Base-by-base conservation (phyloP, 1,140 invertebrate species). In the Atta colombica region DNA sequence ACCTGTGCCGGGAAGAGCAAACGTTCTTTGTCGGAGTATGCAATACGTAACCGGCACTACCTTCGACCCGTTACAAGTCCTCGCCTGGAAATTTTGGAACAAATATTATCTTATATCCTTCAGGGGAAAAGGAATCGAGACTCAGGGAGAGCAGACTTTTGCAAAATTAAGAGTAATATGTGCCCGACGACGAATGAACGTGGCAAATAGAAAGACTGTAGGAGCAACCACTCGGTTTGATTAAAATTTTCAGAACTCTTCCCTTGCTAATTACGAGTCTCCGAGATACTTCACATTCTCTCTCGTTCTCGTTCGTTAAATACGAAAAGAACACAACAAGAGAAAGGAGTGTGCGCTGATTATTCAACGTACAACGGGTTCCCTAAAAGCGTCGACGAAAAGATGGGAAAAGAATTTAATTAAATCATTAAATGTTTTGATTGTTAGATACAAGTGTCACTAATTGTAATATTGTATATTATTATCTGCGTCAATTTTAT, bases 191-290 rank as follows among this genome's bases (percentile, higher is more conserved):
- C 53, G 69, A 61, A 75, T 55, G 25, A 84, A 75, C 80, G 69
- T 35, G 80, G 55, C 69, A 84, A 61, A 75, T 75, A 63, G 55
- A n/a, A 61, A 82, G 51, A 49, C 21, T 28, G n/a, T n/a, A 71
- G 25, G 28, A 31, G 49, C 53, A 55, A 78, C 80, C 65, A 80
- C 82, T 85, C 75, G 84, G 74, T 49, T 68, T 85, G 74, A 85
- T 85, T 80, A 85, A 78, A 80, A 77, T 78, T 85, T 85, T 68
- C 84, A 75, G 72, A 85, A 80, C 63, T 85, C 80, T 85, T 85
- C 45, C 49, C 80, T 61, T 31, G 69, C 80, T 75, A 75, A 84
- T 84, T 75, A 84, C 58, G 31, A 55, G 49, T 69, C 65, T 31
- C 31, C 69, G 80, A 58, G n/a, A 74, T 82, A 82, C 68, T 82